These are phyloP conservation scores for Myotis vivesi DNA, from an alignment of 2,797 vertebrate genomes.

Conservation along the genomic window DNA sequence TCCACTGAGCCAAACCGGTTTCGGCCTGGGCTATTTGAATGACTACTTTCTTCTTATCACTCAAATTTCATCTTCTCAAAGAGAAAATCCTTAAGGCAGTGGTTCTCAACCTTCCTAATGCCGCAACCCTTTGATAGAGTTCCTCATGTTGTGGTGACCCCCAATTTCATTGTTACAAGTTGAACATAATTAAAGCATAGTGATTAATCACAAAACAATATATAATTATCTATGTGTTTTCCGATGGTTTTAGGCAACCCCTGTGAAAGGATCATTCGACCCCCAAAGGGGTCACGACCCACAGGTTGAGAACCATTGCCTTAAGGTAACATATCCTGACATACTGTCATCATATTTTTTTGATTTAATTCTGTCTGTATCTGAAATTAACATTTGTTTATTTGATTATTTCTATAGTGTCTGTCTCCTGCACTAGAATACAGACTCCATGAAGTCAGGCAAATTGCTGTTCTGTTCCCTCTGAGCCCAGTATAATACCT, in stretches of 20 bases:
- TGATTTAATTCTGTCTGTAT: not conserved
- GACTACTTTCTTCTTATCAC: not conserved
- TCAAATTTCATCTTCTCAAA: slow-evolving; percentile 31
- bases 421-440: not conserved
- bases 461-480: not conserved
- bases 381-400: not conserved
- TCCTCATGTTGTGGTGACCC: too few species aligned
- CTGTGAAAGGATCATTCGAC: too few species aligned
- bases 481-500: not conserved
- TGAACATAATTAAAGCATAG: too few species aligned
- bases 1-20: too few species aligned
- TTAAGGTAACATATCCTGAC: not conserved
- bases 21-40: not conserved
- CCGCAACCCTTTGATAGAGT: too few species aligned
- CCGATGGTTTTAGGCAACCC: too few species aligned
- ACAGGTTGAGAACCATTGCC: not conserved
- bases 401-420: not conserved
- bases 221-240: too few species aligned
- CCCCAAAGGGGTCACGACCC: too few species aligned
- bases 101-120: too few species aligned
- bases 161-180: too few species aligned
- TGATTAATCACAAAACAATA: too few species aligned
- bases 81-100: not conserved
- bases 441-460: not conserved
- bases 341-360: not conserved